These are phyloP conservation scores for Adelosebastes latens DNA, from an alignment of 2,797 vertebrate genomes.

Conservation along the genomic window DNA sequence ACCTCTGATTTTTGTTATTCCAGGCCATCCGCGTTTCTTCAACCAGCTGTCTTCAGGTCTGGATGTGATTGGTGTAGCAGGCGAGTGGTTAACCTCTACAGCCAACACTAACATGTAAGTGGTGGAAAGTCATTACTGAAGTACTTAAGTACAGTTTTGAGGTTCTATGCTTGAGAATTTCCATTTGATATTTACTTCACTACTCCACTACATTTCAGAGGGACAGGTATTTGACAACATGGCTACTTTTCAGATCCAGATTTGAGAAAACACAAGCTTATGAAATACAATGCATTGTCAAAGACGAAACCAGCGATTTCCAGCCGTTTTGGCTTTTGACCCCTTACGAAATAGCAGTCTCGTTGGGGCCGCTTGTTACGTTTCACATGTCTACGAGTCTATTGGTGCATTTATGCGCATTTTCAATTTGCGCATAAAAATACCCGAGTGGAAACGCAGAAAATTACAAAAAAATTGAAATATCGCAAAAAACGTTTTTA, in stretches of 20 bases:
- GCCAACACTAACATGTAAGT: slow-evolving; percentile 80
- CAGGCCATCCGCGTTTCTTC: slow-evolving; percentile 78
- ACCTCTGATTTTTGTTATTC: neutral
- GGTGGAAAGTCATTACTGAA: neutral
- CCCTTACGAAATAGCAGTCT: no score
- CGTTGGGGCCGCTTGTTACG: rapidly evolving
- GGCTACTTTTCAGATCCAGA: no score
- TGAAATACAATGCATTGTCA: neutral
- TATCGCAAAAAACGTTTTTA: no score
- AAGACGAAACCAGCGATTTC: neutral
- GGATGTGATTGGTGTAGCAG: slow-evolving; percentile 75
- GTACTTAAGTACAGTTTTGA: neutral
- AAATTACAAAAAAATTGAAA: no score
- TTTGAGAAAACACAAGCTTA: neutral
- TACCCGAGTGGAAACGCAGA: no score
- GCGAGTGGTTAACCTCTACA: slow-evolving; percentile 80
- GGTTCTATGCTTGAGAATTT: neutral
- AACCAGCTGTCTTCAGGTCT: slow-evolving; percentile 82
- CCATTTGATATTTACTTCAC: neutral
- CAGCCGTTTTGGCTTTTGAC: no score
- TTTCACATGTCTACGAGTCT: no score
- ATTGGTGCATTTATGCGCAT: no score
- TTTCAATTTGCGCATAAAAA: no score
- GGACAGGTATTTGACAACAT: neutral
- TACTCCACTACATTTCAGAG: neutral